Evolutionary conservation across 2,797 vertebrate species (phyloP), one percentile per base, ranked within the genome.

Genomic region (Adrianichthys oophorus): DNA sequence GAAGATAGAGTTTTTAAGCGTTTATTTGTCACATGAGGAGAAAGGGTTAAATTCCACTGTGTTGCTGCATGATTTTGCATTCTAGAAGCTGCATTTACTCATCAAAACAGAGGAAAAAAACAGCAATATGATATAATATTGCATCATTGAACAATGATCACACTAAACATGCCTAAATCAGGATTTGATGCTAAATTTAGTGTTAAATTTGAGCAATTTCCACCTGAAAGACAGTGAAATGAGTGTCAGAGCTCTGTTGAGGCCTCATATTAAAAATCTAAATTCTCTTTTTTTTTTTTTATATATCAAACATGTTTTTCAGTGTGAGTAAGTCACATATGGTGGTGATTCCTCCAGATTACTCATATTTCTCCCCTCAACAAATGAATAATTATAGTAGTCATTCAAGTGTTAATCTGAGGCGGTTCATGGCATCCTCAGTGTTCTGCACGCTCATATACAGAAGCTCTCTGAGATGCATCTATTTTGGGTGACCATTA

Each of bases 351-450:
- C 68, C 24, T 70, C 78, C 56, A 18, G 75, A 81, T 88, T 81
- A 84, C 84, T 88, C 88, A 85, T 72, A 67, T 82, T 83, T 77
- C 82, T 75, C 77, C 71, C 60, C 74, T 81, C 68, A 65, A 80
- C 75, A 82, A 76, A 84, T 87, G 75, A 79, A 86, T 87, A 85
- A 88, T 85, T 85, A 84, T 81, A 66, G 78, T 52, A 52, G 78
- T 78, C 68, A 58, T 72, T 82, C 45, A 52, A 68, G 74, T 40
- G 55, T 83, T 85, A 66, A 40, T 74, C 80, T 61, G 66, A 0
- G 45, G 74, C 60, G 65, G 56, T 4, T 49, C 52, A 26, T 68
- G 74, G 68, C 78, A 48, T 56, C 46, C 47, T 1, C 41, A 13
- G 68, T 21, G 49, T 23, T 42, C 65, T 21, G 68, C 21, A 29